Evolutionary conservation across 2,888 invertebrate species (phyloP).

Genomic region (Neria commutata): DNA sequence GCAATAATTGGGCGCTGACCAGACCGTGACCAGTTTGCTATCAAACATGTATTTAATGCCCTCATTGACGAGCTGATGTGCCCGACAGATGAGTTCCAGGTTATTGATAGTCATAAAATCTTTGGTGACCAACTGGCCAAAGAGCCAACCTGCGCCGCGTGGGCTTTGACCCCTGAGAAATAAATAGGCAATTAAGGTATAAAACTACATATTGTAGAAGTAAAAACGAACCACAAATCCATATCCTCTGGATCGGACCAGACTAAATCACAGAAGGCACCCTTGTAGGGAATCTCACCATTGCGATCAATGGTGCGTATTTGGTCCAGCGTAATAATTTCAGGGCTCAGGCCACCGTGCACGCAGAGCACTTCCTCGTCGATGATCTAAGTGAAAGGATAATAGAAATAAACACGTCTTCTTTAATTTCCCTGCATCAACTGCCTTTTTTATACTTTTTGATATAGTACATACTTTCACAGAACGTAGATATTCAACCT

Average conservation of each 20-base stretch:
- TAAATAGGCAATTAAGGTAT: conserved; percentile 8
- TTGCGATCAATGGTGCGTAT: conserved; percentile 94
- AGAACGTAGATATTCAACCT: not conserved
- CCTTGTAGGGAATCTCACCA: conserved; percentile 98
- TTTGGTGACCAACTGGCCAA: conserved; percentile 92
- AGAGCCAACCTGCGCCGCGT: conserved; percentile 96
- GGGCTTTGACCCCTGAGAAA: conserved; percentile 81
- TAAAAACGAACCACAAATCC: conserved; percentile 75
- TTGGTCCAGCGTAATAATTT: conserved; percentile 95
- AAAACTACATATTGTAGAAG: not conserved
- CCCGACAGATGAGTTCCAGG: conserved; percentile 92
- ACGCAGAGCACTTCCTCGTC: conserved; percentile 97
- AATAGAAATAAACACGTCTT: not conserved
- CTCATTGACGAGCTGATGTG: conserved; percentile 99
- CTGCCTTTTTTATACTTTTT: not conserved
- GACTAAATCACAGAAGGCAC: conserved; percentile 97
- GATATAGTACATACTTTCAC: not conserved
- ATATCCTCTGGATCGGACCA: conserved; percentile 99
- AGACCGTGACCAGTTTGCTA: conserved; percentile 94
- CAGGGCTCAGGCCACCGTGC: conserved; percentile 96
- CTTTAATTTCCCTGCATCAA: no score
- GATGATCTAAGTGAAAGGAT: conserved; percentile 67
- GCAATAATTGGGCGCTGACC: conserved; percentile 99
- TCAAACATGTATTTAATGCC: conserved; percentile 99
- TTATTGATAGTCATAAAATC: conserved; percentile 94